Conservation (phyloP, 2,113 vertebrate species). For the Ovis canadensis region DNA sequence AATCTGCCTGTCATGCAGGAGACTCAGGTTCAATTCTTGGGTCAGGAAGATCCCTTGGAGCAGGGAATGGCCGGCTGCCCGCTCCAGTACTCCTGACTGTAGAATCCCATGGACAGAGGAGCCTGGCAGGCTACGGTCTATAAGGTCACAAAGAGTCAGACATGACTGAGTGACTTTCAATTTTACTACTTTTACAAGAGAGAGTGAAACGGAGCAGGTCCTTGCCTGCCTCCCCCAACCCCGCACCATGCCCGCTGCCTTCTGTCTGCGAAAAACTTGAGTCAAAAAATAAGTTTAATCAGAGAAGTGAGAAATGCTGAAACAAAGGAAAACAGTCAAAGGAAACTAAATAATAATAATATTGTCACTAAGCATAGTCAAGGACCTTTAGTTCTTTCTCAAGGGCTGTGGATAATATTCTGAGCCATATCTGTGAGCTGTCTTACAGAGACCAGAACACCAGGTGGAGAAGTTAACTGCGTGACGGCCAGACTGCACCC, state of each 20-base stretch:
- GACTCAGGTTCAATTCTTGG: background rate
- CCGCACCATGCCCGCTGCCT: background rate
- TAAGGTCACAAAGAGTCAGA: background rate
- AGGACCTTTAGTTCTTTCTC: background rate
- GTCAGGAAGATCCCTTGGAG: background rate
- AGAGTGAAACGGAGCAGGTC: background rate
- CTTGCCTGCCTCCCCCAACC: rapidly evolving
- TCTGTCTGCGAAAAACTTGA: background rate
- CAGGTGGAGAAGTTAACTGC: background rate
- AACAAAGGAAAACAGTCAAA: background rate
- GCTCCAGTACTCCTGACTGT: background rate
- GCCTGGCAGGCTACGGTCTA: background rate
- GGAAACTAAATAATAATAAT: background rate
- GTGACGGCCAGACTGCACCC: rapidly evolving
- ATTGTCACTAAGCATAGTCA: background rate
- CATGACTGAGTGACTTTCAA: background rate
- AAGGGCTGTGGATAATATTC: background rate
- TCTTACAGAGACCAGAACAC: background rate
- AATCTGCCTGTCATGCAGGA: background rate
- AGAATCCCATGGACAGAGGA: background rate
- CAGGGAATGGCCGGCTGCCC: background rate
- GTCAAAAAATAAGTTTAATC: background rate
- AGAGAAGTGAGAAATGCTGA: background rate
- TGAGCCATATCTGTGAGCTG: background rate
- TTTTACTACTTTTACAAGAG: background rate